Evolutionary conservation across 2,888 invertebrate genomes (phyloP).

Genomic region (Mongoloraphidia duomilia): DNA sequence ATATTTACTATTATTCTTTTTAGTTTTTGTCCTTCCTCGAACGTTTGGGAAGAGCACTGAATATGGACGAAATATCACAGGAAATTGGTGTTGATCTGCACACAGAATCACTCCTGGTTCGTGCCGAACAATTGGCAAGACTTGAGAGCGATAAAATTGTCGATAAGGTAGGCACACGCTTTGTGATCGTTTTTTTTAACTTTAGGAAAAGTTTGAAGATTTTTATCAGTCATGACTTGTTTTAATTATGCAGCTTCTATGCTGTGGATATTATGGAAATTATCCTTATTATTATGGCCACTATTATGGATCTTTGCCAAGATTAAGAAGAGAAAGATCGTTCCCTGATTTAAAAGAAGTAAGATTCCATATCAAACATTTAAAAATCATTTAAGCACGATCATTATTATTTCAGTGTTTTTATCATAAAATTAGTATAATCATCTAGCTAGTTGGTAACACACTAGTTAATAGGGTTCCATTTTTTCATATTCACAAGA

Average conservation of each 20-base stretch:
- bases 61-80: conserved; percentile 69
- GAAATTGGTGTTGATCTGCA: conserved; percentile 71
- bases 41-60: conserved; percentile 64
- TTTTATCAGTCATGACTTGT: not conserved
- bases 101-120: conserved; percentile 68
- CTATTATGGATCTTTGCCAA: conserved; percentile 52
- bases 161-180: conserved; percentile 50
- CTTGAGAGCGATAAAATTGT: conserved; percentile 71
- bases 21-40: conserved; percentile 74
- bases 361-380: conserved; percentile 28
- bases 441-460: not conserved
- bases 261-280: conserved; percentile 42
- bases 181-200: no score
- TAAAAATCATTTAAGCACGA: not conserved
- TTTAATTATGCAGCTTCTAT: conserved; percentile 43
- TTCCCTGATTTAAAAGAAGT: conserved; percentile 73
- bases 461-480: no score
- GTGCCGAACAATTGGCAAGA: conserved; percentile 71
- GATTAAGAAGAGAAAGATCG: conserved; percentile 62
- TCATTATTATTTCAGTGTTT: not conserved
- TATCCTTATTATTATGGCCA: not conserved
- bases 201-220: not conserved
- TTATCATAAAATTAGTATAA: not conserved
- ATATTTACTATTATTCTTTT: conserved; percentile 21
- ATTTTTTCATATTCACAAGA: no score